A percentile compares a stretch with the other conserved stretches of the same genome.
phyloP scores from a whole-genome alignment of 2,113 vertebrate genomes.

The Cololabis saira region DNA sequence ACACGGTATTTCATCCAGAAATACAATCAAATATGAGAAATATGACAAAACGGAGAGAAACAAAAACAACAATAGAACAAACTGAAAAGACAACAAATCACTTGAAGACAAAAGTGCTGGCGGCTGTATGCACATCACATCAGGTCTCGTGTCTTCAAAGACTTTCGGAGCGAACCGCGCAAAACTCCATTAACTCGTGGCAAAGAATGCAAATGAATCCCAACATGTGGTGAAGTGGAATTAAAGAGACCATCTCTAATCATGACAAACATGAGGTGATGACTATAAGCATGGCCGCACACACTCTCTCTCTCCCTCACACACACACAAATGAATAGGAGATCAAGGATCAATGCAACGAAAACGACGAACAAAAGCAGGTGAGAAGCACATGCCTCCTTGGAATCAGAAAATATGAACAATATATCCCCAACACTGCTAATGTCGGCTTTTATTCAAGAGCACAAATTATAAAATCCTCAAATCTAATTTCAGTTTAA shows the following conservation, averaged over 20 bases:
- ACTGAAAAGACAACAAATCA: constrained; percentile 90
- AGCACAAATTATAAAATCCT: constrained; percentile 18
- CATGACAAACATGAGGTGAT: constrained; percentile 96
- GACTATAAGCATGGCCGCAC: constrained; percentile 70
- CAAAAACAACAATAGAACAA: constrained; percentile 65
- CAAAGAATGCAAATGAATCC: constrained; percentile 99
- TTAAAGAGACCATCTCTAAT: constrained; percentile 99
- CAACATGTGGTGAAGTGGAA: constrained; percentile 98
- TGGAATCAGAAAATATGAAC: constrained; percentile 6
- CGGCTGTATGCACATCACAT: constrained; percentile 99
- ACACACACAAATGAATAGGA: constrained; percentile 19
- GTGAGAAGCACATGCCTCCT: constrained; percentile 6
- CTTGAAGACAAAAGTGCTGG: constrained; percentile 90
- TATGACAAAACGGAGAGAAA: constrained; percentile 64
- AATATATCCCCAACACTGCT: background rate
- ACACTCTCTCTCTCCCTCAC: background rate
- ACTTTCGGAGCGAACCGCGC: constrained; percentile 94
- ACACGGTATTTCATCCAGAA: constrained; percentile 51
- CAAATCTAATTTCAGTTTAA: constrained; percentile 26
- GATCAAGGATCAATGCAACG: constrained; percentile 44
- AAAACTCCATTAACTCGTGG: constrained; percentile 99
- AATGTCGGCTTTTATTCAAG: constrained; percentile 11
- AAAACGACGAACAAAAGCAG: constrained; percentile 32
- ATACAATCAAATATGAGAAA: constrained; percentile 63
- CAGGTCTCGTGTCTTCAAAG: constrained; percentile 99